Evolutionary conservation across 1,140 invertebrate species (phyloP), one percentile per base, ranked within the genome.

Genomic region (Aculops lycopersici): DNA sequence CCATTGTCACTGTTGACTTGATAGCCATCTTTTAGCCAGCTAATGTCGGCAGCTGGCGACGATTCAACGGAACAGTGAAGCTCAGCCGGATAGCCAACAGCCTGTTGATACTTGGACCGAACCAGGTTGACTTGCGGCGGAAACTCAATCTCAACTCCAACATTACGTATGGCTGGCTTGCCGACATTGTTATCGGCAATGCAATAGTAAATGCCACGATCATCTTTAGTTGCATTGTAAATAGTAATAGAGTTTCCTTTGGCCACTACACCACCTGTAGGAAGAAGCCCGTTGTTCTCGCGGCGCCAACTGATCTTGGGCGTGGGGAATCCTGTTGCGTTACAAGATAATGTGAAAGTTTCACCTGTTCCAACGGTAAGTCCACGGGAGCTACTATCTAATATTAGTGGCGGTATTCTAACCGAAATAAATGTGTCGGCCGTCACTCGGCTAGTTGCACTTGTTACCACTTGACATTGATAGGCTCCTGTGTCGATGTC

Each of bases 201-300:
- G 50, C 81, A 88, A 53, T 83, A 84, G 55, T 84, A 84, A 0
- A 77, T 84, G 31, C 79, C 79, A 36, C 78, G 64, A 56, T 83
- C 74, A 55, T 81, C 74, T 53, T 81, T 84, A 35, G 65, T 67
- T n/a, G 58, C 50, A 43, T 53, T 54, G 5, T 50, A 59, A 40
- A 88, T 80, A 54, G 72, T 73, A 46, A 86, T 57, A n/a, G 69
- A 62, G 51, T 80, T 80, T 17, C 79, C 49, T 12, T 41, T 38
- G 39, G 36, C 51, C 0, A 46, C 20, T 19, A 45, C 45, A 19
- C 39, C 72, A 46, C 78, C 78, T 17, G 76, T 83, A 3, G 80
- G 77, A 46, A 88, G 58, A 46, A 86, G 72, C 36, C 76, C 78
- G 59, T 84, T 83, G 53, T 86, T 84, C 58, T 84, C 77, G 47